These are phyloP conservation scores for Pipa parva DNA, from an alignment of 2,113 vertebrate species.

Conservation along the genomic window DNA sequence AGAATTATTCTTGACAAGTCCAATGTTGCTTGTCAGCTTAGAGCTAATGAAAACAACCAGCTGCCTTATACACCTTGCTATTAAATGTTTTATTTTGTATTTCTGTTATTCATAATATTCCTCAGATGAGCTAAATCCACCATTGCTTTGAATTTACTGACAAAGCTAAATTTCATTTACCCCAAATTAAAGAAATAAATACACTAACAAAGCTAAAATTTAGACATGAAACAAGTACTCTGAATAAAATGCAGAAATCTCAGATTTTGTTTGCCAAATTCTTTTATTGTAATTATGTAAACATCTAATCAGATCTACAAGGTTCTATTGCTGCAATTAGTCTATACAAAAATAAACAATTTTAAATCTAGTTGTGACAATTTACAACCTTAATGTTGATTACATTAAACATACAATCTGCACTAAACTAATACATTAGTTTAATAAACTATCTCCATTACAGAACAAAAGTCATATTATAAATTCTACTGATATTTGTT, in stretches of 20 bases:
- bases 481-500: background rate
- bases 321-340: slow-evolving; percentile 69
- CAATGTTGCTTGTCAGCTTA: no score
- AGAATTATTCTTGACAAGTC: no score
- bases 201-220: slow-evolving; percentile 53
- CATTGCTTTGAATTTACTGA: background rate
- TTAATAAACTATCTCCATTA: slow-evolving; percentile 51
- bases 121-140: background rate
- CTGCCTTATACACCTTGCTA: background rate
- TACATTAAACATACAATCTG: slow-evolving; percentile 72
- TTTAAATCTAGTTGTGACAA: slow-evolving; percentile 71
- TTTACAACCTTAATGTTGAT: slow-evolving; percentile 67
- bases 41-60: no score
- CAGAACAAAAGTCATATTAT: slow-evolving; percentile 40
- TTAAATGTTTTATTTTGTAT: background rate
- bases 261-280: slow-evolving; percentile 79
- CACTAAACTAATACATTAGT: slow-evolving; percentile 67
- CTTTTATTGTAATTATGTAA: slow-evolving; percentile 82
- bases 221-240: slow-evolving; percentile 54
- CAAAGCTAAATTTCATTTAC: background rate
- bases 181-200: slow-evolving; percentile 15
- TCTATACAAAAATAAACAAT: slow-evolving; percentile 81
- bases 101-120: background rate
- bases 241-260: slow-evolving; percentile 80
- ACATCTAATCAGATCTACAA: slow-evolving; percentile 83